Conservation (phyloP, 1,140 invertebrate species). For the Megalonaias nervosa region DNA sequence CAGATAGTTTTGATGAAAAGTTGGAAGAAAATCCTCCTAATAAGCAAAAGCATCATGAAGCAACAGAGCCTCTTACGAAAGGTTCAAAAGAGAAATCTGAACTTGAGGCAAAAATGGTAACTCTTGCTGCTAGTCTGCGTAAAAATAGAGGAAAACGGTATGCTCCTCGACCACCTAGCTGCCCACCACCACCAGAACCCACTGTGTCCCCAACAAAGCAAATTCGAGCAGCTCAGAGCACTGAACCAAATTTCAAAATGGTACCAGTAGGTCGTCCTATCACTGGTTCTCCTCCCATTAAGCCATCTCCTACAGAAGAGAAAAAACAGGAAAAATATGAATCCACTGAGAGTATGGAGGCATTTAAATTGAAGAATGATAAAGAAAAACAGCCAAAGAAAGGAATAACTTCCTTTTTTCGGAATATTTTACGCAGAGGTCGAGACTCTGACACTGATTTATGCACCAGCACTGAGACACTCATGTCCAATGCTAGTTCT, state of each 20-base stretch:
- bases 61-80: slow-evolving; percentile 5
- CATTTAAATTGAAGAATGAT: slow-evolving; percentile 31
- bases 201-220: slow-evolving; percentile 32
- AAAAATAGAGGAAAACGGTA: slow-evolving; percentile 53
- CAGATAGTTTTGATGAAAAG: slow-evolving; percentile 1
- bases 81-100: slow-evolving; percentile 34
- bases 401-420: slow-evolving; percentile 61
- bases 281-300: too few relatives aligned
- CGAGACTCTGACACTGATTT: slow-evolving; percentile 46
- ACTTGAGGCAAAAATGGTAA: slow-evolving; percentile 60
- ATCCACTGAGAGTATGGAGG: slow-evolving; percentile 25
- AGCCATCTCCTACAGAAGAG: too few relatives aligned
- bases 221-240: slow-evolving; percentile 35
- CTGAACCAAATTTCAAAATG: slow-evolving; percentile 62
- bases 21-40: slow-evolving; percentile 7
- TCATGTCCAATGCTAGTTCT: slow-evolving; percentile 13
- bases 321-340: slow-evolving; percentile 25
- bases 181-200: slow-evolving; percentile 44
- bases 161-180: slow-evolving; percentile 58
- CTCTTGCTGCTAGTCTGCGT: slow-evolving; percentile 52
- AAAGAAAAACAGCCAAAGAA: slow-evolving; percentile 42
- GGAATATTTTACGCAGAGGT: slow-evolving; percentile 55
- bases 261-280: slow-evolving; percentile 44
- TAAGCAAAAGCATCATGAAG: neutral
- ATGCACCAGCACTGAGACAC: slow-evolving; percentile 16